A percentile compares a stretch with the other conserved stretches of the same genome.
Conservation (phyloP, 2,797 vertebrate species). For the Hippoglossus hippoglossus region DNA sequence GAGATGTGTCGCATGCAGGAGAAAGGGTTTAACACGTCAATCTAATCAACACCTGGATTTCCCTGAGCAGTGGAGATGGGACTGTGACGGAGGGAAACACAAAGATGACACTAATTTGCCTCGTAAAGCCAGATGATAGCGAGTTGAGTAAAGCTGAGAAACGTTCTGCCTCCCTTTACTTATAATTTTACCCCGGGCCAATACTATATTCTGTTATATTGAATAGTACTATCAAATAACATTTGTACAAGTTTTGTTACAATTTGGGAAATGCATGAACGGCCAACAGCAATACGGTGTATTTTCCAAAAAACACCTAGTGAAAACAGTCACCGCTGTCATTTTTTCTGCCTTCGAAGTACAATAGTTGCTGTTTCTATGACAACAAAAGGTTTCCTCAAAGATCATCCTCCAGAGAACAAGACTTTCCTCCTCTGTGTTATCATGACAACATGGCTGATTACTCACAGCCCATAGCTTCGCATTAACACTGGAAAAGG, state of each 20-base stretch:
- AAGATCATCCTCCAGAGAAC: neutral
- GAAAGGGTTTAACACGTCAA: slow-evolving; percentile 47
- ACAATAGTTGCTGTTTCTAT: slow-evolving; percentile 1
- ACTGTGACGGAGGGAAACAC: slow-evolving; percentile 36
- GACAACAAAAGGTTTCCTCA: slow-evolving; percentile 5
- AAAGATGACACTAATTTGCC: slow-evolving; percentile 38
- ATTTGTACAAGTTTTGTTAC: no score
- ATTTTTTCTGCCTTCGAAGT: neutral
- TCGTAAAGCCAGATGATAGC: slow-evolving; percentile 13
- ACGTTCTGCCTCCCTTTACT: slow-evolving; percentile 13
- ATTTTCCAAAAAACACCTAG: neutral
- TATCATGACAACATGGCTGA: neutral
- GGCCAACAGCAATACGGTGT: neutral
- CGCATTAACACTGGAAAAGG: neutral
- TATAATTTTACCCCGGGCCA: neutral
- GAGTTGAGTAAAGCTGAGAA: slow-evolving; percentile 10
- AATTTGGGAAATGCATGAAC: neutral
- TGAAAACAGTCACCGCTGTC: neutral
- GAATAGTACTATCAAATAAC: no score
- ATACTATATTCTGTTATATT: no score
- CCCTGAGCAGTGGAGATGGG: slow-evolving; percentile 1
- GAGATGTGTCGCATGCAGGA: slow-evolving; percentile 27
- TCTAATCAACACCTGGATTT: slow-evolving; percentile 58
- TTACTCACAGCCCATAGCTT: neutral
- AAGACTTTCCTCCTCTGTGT: neutral